Base-by-base conservation (phyloP, 2,888 invertebrate species). In the Mechanitis mazaeus region DNA sequence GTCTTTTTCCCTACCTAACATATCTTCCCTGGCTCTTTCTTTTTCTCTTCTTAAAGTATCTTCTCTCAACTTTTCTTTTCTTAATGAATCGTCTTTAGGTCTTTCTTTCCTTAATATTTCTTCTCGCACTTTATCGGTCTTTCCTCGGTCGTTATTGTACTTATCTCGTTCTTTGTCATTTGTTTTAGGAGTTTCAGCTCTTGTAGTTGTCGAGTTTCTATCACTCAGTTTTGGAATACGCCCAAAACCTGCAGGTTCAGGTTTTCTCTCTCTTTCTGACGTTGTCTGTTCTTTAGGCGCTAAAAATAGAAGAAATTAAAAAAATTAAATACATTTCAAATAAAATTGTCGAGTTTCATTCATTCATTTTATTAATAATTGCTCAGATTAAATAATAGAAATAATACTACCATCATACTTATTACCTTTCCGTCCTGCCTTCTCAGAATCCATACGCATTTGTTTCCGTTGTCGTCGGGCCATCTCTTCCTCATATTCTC, bases 401-500 rank as follows among this genome's bases (percentile, higher is more conserved):
- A 35, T 38, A n/a, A 20, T 35, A 6, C 33, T 28, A 35, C 11
- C 11, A 33, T 33, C 38, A 47, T 4, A 50, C 42, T 38, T 5
- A 53, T 72, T 72, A 84, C 85, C 75, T 79, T 74, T 84, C 46
- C 70, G 75, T 1, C 69, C 71, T 2, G 69, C 67, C 64, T 81
- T 85, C 54, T 85, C 83, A 0, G 83, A 83, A 1, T 89, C 87
- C 33, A 89, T 64, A 0, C 89, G 75, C 67, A 89, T 86, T 64
- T 81, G 84, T 3, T 85, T 71, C 7, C 88, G 75, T 65, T 91
- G 91, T 59, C 94, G 93, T 47, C 92, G 89, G 54, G 93, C 94
- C 77, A 93, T 92, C 69, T 95, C 94, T 71, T 94, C 93, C 72
- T 95, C 93, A 72, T 92, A 91, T 75, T 96, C 95, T 54, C 91